Evolutionary conservation across 2,113 vertebrate genomes (phyloP).

Genomic region (Pycnonotus jocosus): DNA sequence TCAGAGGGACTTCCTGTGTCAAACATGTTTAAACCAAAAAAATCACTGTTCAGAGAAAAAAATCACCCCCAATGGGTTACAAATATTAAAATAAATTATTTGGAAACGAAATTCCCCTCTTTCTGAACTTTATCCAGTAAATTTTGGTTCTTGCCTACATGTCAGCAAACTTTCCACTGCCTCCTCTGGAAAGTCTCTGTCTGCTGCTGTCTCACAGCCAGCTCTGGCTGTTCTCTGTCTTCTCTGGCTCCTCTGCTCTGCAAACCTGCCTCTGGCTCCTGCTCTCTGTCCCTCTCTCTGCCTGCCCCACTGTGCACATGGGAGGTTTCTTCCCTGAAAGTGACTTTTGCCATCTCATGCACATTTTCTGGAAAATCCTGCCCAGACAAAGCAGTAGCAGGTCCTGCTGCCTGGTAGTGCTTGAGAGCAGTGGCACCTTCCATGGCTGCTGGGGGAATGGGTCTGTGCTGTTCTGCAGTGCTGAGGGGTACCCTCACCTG

Average conservation of each 20-base stretch:
- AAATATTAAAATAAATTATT: not conserved
- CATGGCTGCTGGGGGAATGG: fast-evolving
- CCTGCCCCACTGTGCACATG: not conserved
- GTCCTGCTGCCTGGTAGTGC: not conserved
- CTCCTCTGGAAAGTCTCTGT: not conserved
- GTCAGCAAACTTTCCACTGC: not conserved
- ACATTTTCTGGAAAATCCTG: not conserved
- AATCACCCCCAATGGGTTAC: not conserved
- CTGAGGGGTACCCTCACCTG: not conserved
- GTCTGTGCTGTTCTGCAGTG: not conserved
- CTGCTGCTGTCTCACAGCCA: not conserved
- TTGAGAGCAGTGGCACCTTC: not conserved
- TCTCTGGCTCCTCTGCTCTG: not conserved
- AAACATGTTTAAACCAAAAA: not conserved
- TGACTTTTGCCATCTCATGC: not conserved
- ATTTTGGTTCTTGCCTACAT: not conserved
- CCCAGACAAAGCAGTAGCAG: not conserved
- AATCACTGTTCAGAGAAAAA: not conserved
- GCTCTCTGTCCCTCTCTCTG: not conserved
- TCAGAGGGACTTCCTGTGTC: not conserved
- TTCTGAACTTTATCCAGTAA: not conserved
- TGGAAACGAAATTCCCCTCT: not conserved
- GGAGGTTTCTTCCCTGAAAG: not conserved
- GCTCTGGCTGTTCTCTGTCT: not conserved
- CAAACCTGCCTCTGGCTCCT: not conserved